phyloP scores from a whole-genome alignment of 2,113 vertebrate species.

The Istiophorus platypterus region DNA sequence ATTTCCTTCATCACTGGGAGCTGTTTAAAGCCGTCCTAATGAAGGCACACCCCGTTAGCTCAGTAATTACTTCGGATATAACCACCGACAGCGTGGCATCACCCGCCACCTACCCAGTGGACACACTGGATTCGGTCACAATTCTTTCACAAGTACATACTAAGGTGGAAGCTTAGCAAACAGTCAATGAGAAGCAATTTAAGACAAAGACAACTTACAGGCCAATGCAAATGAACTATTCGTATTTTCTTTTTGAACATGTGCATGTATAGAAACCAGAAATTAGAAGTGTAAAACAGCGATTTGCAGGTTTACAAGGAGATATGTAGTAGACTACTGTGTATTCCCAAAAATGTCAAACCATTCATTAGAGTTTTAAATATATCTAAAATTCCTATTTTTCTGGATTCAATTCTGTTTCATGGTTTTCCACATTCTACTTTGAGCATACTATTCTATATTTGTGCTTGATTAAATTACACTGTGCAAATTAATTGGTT shows the following conservation, averaged over 20 bases:
- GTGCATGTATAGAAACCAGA: background rate
- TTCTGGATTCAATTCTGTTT: background rate
- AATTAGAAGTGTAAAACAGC: no score
- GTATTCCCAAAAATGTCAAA: background rate
- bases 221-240: background rate
- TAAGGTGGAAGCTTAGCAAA: constrained; percentile 7
- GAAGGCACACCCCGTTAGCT: constrained; percentile 57
- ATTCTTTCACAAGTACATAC: background rate
- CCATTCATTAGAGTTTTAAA: background rate
- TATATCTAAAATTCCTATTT: background rate
- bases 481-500: background rate
- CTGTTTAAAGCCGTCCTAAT: constrained; percentile 65
- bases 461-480: background rate
- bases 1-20: constrained; percentile 59
- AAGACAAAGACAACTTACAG: background rate
- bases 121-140: background rate
- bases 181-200: constrained; percentile 5
- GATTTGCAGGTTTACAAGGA: background rate
- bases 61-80: constrained; percentile 14
- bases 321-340: background rate
- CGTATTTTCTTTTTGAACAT: background rate
- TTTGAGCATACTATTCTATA: background rate
- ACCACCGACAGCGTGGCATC: background rate
- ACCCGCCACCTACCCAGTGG: constrained; percentile 1
- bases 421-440: background rate